phyloP scores from a whole-genome alignment of 1,140 invertebrate species.

The Melanaphis sacchari region DNA sequence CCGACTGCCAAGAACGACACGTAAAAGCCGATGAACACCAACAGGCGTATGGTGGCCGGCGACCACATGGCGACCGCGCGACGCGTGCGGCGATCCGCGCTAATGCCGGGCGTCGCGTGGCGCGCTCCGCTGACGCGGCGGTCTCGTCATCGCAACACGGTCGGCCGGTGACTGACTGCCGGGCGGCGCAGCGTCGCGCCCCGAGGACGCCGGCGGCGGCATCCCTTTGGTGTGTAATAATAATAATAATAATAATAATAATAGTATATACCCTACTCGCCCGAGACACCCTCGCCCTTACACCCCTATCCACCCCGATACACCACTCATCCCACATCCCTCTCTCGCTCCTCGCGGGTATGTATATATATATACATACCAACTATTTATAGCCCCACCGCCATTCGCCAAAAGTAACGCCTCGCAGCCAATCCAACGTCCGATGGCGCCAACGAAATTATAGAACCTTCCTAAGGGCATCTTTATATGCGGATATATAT shows the following conservation, averaged over 20 bases:
- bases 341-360: too few relatives aligned
- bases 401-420: neutral
- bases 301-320: neutral
- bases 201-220: neutral
- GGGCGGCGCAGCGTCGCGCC: slow-evolving; percentile 34
- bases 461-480: neutral
- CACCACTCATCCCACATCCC: neutral
- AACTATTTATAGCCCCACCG: neutral
- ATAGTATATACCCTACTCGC: neutral
- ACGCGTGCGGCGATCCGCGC: slow-evolving; percentile 13
- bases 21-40: slow-evolving; percentile 59
- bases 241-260: neutral
- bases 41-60: slow-evolving; percentile 58
- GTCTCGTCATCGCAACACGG: slow-evolving; percentile 58
- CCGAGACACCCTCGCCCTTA: neutral
- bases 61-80: slow-evolving; percentile 54
- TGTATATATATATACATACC: too few relatives aligned
- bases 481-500: neutral
- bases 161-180: slow-evolving; percentile 54
- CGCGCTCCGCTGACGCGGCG: neutral
- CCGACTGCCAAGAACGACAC: slow-evolving; percentile 67
- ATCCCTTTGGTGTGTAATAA: slow-evolving; percentile 16
- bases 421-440: neutral
- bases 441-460: slow-evolving; percentile 22
- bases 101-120: slow-evolving; percentile 25